Percentiles rank a stretch among this genome's conserved stretches.
Conservation (phyloP, 2,113 vertebrate genomes). For the Pontoporia blainvillei region DNA sequence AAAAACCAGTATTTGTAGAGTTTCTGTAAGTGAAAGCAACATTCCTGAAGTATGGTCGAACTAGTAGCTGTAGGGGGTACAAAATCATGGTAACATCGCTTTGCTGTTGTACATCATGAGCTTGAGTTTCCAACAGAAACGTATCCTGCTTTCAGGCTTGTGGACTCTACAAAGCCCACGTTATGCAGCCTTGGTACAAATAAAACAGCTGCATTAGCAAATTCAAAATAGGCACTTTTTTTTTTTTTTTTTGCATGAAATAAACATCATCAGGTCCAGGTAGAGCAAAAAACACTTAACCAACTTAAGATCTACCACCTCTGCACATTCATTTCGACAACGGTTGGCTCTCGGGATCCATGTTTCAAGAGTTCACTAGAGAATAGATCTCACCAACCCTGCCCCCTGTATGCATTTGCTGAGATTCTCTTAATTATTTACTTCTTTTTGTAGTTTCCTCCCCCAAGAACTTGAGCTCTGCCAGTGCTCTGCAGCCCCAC, state of each 20-base stretch:
- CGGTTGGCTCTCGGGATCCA: not conserved
- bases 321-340: not conserved
- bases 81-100: constrained; percentile 81
- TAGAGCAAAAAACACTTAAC: not conserved
- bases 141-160: constrained; percentile 61
- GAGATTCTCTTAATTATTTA: not conserved
- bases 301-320: not conserved
- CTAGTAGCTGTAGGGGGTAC: constrained; percentile 77
- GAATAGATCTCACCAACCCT: not conserved
- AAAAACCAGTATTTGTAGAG: constrained; percentile 76
- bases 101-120: constrained; percentile 73
- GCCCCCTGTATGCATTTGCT: not conserved
- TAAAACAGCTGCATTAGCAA: constrained; percentile 66
- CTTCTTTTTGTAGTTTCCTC: not conserved
- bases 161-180: constrained; percentile 51
- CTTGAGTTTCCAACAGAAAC: constrained; percentile 74
- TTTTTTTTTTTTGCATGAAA: constrained; percentile 24
- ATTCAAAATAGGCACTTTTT: constrained; percentile 53
- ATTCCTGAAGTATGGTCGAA: constrained; percentile 74
- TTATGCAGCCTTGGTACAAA: constrained; percentile 48
- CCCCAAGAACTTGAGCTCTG: not conserved
- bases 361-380: not conserved
- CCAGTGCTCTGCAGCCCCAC: too few species aligned
- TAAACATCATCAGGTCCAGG: not conserved
- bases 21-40: constrained; percentile 79